Evolutionary conservation across 1,140 invertebrate genomes (phyloP), one percentile per base, ranked within the genome.

Genomic region (Sminthurinus signatus): DNA sequence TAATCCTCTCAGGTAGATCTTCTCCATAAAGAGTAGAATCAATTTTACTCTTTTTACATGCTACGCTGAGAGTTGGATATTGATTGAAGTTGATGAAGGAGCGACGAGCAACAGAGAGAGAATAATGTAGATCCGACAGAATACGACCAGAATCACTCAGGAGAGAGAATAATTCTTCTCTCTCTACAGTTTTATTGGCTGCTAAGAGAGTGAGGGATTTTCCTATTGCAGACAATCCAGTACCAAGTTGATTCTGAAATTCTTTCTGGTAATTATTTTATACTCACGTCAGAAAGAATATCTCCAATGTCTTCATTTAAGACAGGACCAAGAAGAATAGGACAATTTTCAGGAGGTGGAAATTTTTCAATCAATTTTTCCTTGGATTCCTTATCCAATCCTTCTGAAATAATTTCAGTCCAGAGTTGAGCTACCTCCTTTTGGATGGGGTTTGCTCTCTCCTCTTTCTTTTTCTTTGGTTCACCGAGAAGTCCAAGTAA

Each of bases 21-120:
- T 60, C 39, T 23, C 57, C 57, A 44, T 42, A 60, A 23, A 60
- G n/a, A 19, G n/a, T 10, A 48, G 17, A n/a, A 19, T 48, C 23
- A 48, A 48, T 48, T 48, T 19, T 4, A 5, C 8, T 19, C n/a
- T 8, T 25, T 5, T 48, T n/a, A 48, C n/a, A n/a, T 5, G 23
- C 44, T n/a, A 4, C n/a, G 5, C 5, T 8, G n/a, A 48, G 17
- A n/a, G 23, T 10, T 10, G 23, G 23, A 15, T 36, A 48, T n/a
- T 48, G 4, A 19, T 5, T 5, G n/a, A 25, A 25, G 23, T n/a
- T 48, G 17, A 48, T 48, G 44, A 21, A 25, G 8, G 44, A n/a
- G 5, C 17, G 44, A 25, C 44, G 44, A n/a, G 44, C 5, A 4
- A 21, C 44, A 21, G 44, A 48, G n/a, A 48, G 17, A 5, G 17